phyloP scores from a whole-genome alignment of 2,113 vertebrate genomes.

The Dolichotis patagonum region DNA sequence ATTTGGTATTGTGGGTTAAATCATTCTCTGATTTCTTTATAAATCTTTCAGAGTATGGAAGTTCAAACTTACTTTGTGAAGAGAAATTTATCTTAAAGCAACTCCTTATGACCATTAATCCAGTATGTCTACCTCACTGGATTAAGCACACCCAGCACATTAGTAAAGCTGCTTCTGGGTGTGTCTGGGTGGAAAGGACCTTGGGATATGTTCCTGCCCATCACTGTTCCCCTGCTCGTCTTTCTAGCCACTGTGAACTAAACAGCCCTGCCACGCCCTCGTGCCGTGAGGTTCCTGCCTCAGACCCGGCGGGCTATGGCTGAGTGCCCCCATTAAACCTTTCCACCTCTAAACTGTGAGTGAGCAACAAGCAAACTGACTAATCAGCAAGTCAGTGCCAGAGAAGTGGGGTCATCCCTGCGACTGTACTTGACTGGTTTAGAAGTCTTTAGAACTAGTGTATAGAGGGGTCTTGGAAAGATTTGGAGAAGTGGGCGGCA shows the following conservation, averaged over 20 bases:
- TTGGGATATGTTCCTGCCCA: background rate
- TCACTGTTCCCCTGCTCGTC: background rate
- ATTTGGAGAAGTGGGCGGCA: background rate
- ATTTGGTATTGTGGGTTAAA: constrained; percentile 46
- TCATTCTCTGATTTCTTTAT: constrained; percentile 54
- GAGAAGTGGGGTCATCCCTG: background rate
- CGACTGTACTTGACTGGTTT: background rate
- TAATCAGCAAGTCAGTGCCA: background rate
- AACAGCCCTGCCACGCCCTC: background rate
- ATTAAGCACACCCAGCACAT: background rate
- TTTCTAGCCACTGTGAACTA: background rate
- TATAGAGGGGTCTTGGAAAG: background rate
- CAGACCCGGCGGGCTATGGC: background rate
- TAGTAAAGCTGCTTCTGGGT: background rate
- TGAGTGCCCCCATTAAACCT: background rate
- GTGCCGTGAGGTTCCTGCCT: background rate
- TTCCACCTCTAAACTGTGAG: background rate
- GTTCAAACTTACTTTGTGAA: constrained; percentile 27
- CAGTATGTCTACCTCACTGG: background rate
- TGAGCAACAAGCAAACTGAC: background rate
- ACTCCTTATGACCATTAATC: background rate
- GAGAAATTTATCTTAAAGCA: constrained; percentile 36
- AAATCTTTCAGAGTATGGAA: constrained; percentile 56
- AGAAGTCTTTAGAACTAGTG: background rate
- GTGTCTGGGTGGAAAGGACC: background rate